Evolutionary conservation across 2,797 vertebrate genomes (phyloP).

Genomic region (Hydrolagus colliei): DNA sequence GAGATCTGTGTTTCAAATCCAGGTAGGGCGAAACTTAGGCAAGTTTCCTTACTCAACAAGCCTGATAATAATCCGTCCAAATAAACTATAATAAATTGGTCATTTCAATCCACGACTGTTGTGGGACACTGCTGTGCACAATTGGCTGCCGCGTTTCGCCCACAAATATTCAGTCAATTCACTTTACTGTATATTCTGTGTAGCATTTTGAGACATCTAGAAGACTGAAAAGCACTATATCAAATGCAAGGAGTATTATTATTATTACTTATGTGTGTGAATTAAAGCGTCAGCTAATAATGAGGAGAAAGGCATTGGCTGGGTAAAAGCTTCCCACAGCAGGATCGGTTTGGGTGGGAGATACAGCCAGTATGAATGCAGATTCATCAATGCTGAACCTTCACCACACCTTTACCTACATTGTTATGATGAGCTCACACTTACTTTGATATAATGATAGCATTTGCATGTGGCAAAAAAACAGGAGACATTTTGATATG

Average conservation of each 20-base stretch:
- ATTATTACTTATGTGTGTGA: slow-evolving; percentile 24
- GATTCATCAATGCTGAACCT: slow-evolving; percentile 48
- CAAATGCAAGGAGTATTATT: neutral
- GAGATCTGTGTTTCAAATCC: too few relatives aligned
- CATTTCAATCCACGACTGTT: too few relatives aligned
- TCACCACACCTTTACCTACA: slow-evolving; percentile 67
- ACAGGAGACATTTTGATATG: slow-evolving; percentile 66
- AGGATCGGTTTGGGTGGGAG: slow-evolving; percentile 48
- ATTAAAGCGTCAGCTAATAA: slow-evolving; percentile 26
- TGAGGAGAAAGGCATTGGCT: slow-evolving; percentile 35
- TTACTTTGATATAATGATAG: slow-evolving; percentile 49
- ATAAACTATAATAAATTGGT: too few relatives aligned
- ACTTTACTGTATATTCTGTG: too few relatives aligned
- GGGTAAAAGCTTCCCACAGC: slow-evolving; percentile 56
- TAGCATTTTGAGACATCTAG: too few relatives aligned
- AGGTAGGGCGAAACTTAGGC: too few relatives aligned
- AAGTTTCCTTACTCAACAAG: too few relatives aligned
- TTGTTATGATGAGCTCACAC: slow-evolving; percentile 64
- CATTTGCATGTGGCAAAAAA: slow-evolving; percentile 62
- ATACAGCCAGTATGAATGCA: slow-evolving; percentile 44
- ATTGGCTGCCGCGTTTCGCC: too few relatives aligned
- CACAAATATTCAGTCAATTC: too few relatives aligned
- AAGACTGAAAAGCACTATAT: too few relatives aligned
- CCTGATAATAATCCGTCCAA: too few relatives aligned
- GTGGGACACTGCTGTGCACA: too few relatives aligned